phyloP scores from a whole-genome alignment of 2,888 invertebrate species.

The Aelia acuminata region DNA sequence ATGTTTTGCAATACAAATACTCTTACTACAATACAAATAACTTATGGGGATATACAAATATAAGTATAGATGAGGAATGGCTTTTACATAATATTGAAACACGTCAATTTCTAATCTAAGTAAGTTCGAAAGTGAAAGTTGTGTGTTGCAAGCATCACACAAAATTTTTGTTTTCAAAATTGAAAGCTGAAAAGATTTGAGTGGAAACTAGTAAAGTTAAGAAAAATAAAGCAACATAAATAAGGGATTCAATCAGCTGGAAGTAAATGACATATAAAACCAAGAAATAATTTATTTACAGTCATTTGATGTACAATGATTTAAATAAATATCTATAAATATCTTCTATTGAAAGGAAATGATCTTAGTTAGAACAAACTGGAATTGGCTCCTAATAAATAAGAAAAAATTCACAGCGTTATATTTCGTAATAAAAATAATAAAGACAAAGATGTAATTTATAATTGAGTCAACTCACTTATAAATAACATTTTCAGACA shows the following conservation, averaged over 20 bases:
- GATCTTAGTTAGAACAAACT: slow-evolving; percentile 19
- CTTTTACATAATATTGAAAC: too few species aligned
- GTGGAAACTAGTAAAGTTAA: background rate
- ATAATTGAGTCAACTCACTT: slow-evolving; percentile 46
- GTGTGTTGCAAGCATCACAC: too few species aligned
- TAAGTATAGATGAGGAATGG: too few species aligned
- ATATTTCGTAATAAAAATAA: slow-evolving; percentile 42
- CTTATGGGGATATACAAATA: too few species aligned
- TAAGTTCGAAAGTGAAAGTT: too few species aligned
- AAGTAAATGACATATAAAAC: slow-evolving; percentile 39
- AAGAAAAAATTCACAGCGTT: slow-evolving; percentile 44
- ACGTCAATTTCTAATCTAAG: too few species aligned
- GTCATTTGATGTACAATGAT: slow-evolving; percentile 25
- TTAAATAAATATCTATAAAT: slow-evolving; percentile 54
- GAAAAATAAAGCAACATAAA: background rate
- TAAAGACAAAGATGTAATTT: slow-evolving; percentile 24
- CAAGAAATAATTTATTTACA: slow-evolving; percentile 58
- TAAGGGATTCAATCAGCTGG: background rate
- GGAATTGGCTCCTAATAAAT: slow-evolving; percentile 39
- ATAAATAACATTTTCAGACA: slow-evolving; percentile 50
- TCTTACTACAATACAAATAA: too few species aligned
- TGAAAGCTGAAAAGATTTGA: too few species aligned
- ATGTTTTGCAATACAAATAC: too few species aligned
- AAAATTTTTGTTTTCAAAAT: too few species aligned
- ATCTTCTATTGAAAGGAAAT: slow-evolving; percentile 30